Evolutionary conservation across 2,888 invertebrate species (phyloP).

Genomic region (Chesias legatella): DNA sequence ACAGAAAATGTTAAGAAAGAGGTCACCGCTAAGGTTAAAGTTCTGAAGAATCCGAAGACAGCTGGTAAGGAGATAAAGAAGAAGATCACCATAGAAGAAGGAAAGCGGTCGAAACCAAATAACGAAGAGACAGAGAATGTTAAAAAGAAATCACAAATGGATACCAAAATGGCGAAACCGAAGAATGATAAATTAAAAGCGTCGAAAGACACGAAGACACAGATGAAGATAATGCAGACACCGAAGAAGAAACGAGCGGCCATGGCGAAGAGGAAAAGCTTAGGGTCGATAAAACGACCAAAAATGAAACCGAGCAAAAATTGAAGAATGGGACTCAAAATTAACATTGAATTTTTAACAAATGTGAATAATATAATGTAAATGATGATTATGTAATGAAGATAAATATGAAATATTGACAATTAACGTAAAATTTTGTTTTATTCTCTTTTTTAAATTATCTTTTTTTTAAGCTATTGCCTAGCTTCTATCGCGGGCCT

Average conservation of each 20-base stretch:
- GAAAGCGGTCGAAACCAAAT: not conserved
- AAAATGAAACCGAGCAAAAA: slow-evolving; percentile 58
- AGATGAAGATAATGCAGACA: slow-evolving; percentile 33
- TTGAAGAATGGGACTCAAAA: too few relatives aligned
- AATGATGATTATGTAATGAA: too few relatives aligned
- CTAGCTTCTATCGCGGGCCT: too few relatives aligned
- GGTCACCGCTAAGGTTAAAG: slow-evolving; percentile 27
- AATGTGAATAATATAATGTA: too few relatives aligned
- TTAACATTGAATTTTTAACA: too few relatives aligned
- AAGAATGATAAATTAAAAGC: slow-evolving; percentile 9
- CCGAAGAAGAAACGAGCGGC: slow-evolving; percentile 47
- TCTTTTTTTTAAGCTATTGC: too few relatives aligned
- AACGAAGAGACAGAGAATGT: not conserved
- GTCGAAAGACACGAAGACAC: slow-evolving; percentile 25
- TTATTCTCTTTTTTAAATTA: too few relatives aligned
- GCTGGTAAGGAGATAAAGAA: too few relatives aligned
- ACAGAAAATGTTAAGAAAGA: slow-evolving; percentile 18
- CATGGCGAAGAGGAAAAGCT: slow-evolving; percentile 59
- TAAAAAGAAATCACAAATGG: slow-evolving; percentile 3
- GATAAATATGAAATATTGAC: too few relatives aligned
- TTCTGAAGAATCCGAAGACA: slow-evolving; percentile 8
- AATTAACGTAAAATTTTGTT: too few relatives aligned
- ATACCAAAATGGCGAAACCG: slow-evolving; percentile 3
- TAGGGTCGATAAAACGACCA: slow-evolving; percentile 64
- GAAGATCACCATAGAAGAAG: not conserved